phyloP scores from a whole-genome alignment of 2,113 vertebrate genomes.

The Hemibagrus wyckioides region DNA sequence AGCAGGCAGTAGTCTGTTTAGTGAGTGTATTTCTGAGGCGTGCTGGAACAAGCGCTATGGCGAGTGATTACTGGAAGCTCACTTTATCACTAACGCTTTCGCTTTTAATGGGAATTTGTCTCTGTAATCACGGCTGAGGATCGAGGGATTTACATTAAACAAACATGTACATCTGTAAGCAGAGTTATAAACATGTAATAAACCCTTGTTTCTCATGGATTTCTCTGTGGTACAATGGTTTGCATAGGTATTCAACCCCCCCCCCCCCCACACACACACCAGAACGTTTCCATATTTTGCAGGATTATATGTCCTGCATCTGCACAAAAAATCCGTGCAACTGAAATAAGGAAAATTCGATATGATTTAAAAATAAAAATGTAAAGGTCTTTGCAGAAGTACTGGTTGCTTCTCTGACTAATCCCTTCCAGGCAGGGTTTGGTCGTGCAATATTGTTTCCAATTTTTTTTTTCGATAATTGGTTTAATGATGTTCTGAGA shows the following conservation, averaged over 20 bases:
- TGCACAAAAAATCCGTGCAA: neutral
- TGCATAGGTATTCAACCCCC: neutral
- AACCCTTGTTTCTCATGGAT: neutral
- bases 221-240: neutral
- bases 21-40: neutral
- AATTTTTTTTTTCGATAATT: neutral
- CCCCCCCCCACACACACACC: too few relatives aligned
- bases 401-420: neutral
- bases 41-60: slow-evolving; percentile 4
- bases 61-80: neutral
- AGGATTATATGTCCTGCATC: neutral
- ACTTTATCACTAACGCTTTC: neutral
- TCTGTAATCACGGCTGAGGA: neutral
- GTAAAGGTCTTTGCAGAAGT: neutral
- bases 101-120: neutral
- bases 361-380: neutral
- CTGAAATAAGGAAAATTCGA: neutral
- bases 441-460: neutral
- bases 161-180: neutral
- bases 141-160: neutral
- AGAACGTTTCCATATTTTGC: neutral
- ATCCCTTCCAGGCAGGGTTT: neutral
- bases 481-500: neutral
- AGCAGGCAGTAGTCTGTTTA: neutral
- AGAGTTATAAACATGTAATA: neutral